These are phyloP conservation scores for Acanthisitta chloris DNA, from an alignment of 2,113 vertebrate species.

Conservation along the genomic window DNA sequence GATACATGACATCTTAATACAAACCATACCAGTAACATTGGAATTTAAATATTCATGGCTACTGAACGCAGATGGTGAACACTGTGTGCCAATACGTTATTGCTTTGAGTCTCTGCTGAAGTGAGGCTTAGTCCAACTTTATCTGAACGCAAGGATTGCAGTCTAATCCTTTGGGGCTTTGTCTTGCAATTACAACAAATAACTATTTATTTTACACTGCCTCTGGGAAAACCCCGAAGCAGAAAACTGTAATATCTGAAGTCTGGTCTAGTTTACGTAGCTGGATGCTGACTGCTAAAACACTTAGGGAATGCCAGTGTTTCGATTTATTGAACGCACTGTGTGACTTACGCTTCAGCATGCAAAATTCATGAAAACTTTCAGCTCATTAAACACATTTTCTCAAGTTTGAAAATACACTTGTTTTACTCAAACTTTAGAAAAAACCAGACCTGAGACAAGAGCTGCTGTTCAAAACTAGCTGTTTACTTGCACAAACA, in stretches of 20 bases:
- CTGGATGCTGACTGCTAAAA: slow-evolving; percentile 77
- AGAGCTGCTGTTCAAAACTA: neutral
- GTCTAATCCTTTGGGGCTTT: slow-evolving; percentile 73
- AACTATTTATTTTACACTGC: slow-evolving; percentile 80
- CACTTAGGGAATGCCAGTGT: slow-evolving; percentile 73
- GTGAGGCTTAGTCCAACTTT: slow-evolving; percentile 59
- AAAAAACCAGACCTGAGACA: neutral
- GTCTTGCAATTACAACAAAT: slow-evolving; percentile 80
- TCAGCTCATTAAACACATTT: neutral
- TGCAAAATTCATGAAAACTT: slow-evolving; percentile 5
- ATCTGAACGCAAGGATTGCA: slow-evolving; percentile 75
- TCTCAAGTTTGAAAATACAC: neutral
- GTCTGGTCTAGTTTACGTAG: slow-evolving; percentile 77
- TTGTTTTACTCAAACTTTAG: neutral
- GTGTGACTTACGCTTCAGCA: slow-evolving; percentile 19
- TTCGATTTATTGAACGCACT: slow-evolving; percentile 71
- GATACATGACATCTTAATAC: slow-evolving; percentile 53
- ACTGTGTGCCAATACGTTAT: slow-evolving; percentile 68
- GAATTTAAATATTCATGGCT: slow-evolving; percentile 68
- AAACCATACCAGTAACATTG: slow-evolving; percentile 48
- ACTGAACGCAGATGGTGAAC: slow-evolving; percentile 57
- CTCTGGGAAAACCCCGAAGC: slow-evolving; percentile 75
- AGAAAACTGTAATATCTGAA: slow-evolving; percentile 78
- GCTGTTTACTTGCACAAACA: neutral
- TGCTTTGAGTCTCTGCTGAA: slow-evolving; percentile 66